Base-by-base conservation (phyloP, 2,797 vertebrate species). In the Cuniculus paca region DNA sequence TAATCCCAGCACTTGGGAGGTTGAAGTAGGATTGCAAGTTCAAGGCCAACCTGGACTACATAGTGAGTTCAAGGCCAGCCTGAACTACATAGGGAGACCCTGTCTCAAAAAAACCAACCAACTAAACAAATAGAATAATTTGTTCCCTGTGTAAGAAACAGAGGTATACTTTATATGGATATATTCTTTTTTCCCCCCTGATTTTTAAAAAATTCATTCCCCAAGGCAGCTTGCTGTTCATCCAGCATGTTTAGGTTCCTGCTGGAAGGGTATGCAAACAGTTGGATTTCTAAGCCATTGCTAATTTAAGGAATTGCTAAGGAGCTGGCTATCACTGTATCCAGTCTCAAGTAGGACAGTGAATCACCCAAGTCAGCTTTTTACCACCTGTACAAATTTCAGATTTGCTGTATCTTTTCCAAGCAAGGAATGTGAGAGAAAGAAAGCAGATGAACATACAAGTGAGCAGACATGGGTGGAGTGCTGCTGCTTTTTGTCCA, bases 251-350 rank as follows among this genome's bases (percentile, higher is more conserved):
- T 81, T 89, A 54, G 68, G 16, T 86, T 81, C 82, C 56, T 88
- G 26, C 34, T 50, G 31, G 48, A 91, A 75, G 60, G 63, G 86
- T 68, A 12, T 80, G 52, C 36, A 80, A 6, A 22, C 7, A 61
- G 14, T 85, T 88, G 65, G 19, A 61, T 81, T 96, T 86, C 50
- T 88, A 26, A 96, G 84, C 56, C 80, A 78, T 93, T 88, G 34
- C 19, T 56, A 68, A 34, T 85, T 89, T 70, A 94, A 39, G 77
- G 24, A 90, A 82, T n/a, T n/a, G n/a, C n/a, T n/a, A n/a, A 90
- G 50, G 58, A 31, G 48, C 52, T 68, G 48, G n/a, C 65, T 68
- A 7, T 61, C 24, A 34, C 31, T 45, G 31, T 58, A 68, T 42
- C 24, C n/a, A 85, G 63, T 88, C 68, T 88, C 31, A 70, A 72